Evolutionary conservation across 2,888 invertebrate genomes (phyloP).

Genomic region (Tinea semifulvella): DNA sequence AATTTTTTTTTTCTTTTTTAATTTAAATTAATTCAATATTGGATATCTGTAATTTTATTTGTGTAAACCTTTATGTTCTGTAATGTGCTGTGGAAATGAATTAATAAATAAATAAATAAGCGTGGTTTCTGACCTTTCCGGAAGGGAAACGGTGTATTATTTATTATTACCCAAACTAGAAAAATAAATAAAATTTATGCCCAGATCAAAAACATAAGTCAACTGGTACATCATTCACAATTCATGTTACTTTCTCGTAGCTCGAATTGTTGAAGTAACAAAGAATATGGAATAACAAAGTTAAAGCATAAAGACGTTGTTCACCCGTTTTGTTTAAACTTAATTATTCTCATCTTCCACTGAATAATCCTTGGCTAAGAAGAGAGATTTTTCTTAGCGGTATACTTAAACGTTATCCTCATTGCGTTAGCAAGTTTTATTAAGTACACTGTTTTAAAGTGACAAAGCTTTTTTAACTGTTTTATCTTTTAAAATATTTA

Average conservation of each 20-base stretch:
- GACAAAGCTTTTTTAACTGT: slow-evolving; percentile 1
- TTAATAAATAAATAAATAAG: too few relatives aligned
- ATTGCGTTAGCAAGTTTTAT: neutral
- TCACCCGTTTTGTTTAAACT: neutral
- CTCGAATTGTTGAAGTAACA: neutral
- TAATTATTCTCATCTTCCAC: neutral
- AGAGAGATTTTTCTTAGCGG: neutral
- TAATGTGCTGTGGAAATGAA: too few relatives aligned
- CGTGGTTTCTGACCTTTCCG: too few relatives aligned
- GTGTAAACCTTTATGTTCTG: too few relatives aligned
- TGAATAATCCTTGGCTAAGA: slow-evolving; percentile 1
- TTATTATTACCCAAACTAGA: too few relatives aligned
- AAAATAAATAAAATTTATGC: too few relatives aligned
- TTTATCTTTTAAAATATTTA: neutral
- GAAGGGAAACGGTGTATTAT: too few relatives aligned
- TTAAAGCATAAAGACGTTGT: neutral
- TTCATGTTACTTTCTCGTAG: neutral
- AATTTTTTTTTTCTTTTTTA: too few relatives aligned
- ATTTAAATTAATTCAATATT: too few relatives aligned
- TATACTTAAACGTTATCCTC: neutral
- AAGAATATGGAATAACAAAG: neutral
- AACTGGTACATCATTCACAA: slow-evolving; percentile 2
- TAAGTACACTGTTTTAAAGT: slow-evolving; percentile 1
- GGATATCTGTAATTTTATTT: too few relatives aligned
- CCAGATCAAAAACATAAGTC: too few relatives aligned